phyloP scores from a whole-genome alignment of 2,888 invertebrate species.

The Mycalesis mineus region DNA sequence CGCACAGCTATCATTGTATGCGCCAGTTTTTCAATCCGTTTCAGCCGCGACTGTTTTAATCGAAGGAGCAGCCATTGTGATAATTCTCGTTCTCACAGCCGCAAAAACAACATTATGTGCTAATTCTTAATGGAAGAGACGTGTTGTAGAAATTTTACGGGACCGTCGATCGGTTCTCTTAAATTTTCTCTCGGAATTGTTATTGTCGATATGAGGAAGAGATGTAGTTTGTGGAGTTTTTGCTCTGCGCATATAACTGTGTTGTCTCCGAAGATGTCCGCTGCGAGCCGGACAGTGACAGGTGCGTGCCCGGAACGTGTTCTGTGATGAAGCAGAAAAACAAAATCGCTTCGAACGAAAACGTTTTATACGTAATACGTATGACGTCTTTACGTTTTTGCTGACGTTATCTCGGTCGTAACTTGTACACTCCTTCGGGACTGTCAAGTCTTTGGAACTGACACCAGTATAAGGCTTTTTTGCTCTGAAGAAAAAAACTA shows the following conservation, averaged over 20 bases:
- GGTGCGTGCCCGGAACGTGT: too few species aligned
- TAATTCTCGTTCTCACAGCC: conserved; percentile 55
- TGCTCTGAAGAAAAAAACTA: too few species aligned
- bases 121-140: conserved; percentile 51
- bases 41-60: conserved; percentile 51
- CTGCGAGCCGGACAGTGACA: too few species aligned
- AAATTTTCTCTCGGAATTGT: conserved; percentile 22
- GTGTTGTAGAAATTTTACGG: conserved; percentile 23
- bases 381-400: too few species aligned
- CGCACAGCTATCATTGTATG: conserved; percentile 44
- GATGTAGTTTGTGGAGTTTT: neutral
- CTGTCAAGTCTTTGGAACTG: too few species aligned
- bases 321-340: too few species aligned
- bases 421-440: too few species aligned
- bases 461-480: too few species aligned
- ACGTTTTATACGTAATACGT: too few species aligned
- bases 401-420: too few species aligned
- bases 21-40: conserved; percentile 49
- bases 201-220: conserved; percentile 13
- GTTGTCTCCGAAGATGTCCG: neutral
- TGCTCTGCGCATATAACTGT: conserved; percentile 1
- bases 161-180: conserved; percentile 11
- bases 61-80: conserved; percentile 53
- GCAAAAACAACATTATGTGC: conserved; percentile 55
- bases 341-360: too few species aligned